Evolutionary conservation across 2,113 vertebrate genomes (phyloP), one percentile per base, ranked within the genome.

Genomic region (Salvelinus sp.): DNA sequence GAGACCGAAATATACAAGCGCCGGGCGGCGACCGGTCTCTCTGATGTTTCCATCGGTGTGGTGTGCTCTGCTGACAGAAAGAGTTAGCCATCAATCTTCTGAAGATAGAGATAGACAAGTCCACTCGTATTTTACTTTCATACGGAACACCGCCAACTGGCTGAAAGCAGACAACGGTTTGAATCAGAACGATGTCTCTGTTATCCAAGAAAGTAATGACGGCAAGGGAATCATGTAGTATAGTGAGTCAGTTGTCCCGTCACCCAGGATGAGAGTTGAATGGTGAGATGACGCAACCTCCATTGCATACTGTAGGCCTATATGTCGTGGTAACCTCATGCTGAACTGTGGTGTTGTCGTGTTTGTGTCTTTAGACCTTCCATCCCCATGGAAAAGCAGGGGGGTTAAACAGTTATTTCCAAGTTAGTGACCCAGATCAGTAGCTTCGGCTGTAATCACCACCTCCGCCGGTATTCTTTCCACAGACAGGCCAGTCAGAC

Each of bases 1-100:
- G 81, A 86, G 85, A 87, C 85, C 87, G 88, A 91, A 92, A 91
- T 91, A 88, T 88, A 87, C 87, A 86, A 88, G 88, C 75, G 62
- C 87, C 68, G 83, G 85, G 88, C 84, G 85, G 88, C 83, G 86
- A 84, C 86, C 83, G 77, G 75, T 75, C 83, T 58, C 76, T 88
- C 83, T 88, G 88, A 90, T 84, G 86, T 87, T 85, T 77, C 88
- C 85, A 83, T 89, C 76, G 79, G 70, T 91, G 88, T 75, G 89
- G 88, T 90, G 86, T 70, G 3, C 79, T 81, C 72, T 63, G 75
- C 88, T 90, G 88, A 91, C 88, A 92, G 83, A 81, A 77, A 23
- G 27, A 88, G 82, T 89, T 87, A 88, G 83, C 78, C 83, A 71
- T 88, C 81, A 83, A 75, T 63, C 77, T 67, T 76, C 73, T 38